These are phyloP conservation scores for Erethizon dorsatum DNA, from an alignment of 2,797 vertebrate species.

Conservation along the genomic window DNA sequence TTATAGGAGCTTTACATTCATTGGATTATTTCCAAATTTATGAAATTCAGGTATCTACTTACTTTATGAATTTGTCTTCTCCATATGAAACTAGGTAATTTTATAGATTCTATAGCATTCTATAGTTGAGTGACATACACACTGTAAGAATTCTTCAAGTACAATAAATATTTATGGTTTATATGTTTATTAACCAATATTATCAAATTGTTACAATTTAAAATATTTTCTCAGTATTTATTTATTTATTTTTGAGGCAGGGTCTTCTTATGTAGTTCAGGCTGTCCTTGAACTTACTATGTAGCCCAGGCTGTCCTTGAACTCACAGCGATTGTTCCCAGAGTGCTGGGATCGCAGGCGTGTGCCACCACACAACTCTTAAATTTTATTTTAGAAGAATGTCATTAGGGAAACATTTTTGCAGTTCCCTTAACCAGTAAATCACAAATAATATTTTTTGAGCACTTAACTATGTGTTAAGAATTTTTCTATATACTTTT, in stretches of 20 bases:
- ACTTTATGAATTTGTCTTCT: background rate
- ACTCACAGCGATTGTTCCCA: background rate
- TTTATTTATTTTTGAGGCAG: background rate
- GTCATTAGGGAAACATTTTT: slow-evolving; percentile 22
- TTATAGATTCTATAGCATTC: background rate
- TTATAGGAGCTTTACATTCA: slow-evolving; percentile 8
- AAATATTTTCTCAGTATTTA: slow-evolving; percentile 35
- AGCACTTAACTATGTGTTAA: background rate
- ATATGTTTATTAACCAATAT: background rate
- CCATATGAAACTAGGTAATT: background rate
- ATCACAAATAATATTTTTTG: background rate
- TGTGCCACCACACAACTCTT: background rate
- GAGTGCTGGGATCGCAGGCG: background rate
- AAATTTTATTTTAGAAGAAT: slow-evolving; percentile 1
- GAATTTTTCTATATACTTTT: background rate
- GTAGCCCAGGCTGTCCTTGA: background rate
- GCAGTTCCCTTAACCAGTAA: background rate
- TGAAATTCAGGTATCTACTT: background rate
- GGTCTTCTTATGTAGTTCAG: too few species aligned
- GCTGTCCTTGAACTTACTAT: too few species aligned
- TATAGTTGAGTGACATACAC: background rate
- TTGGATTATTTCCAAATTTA: background rate
- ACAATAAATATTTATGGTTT: background rate
- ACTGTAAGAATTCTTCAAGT: background rate
- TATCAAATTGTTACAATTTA: slow-evolving; percentile 28